phyloP scores from a whole-genome alignment of 2,888 invertebrate species.

The Nemotelus pantherinus region DNA sequence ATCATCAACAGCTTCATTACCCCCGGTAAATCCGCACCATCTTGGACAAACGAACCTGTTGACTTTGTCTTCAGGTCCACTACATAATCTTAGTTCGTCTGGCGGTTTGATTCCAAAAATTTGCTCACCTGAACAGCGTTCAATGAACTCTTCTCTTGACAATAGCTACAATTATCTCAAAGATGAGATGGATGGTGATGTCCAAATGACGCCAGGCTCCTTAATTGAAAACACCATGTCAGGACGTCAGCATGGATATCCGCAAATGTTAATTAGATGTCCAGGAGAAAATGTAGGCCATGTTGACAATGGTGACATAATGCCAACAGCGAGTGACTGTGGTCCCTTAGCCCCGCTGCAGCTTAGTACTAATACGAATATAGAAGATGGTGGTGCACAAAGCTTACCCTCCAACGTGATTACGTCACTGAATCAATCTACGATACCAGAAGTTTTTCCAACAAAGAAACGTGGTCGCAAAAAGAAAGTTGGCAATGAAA shows the following conservation, averaged over 20 bases:
- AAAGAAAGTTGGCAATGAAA: conserved; percentile 80
- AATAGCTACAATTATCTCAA: conserved; percentile 89
- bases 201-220: conserved; percentile 56
- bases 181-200: conserved; percentile 68
- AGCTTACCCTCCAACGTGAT: not conserved
- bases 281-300: not conserved
- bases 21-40: conserved; percentile 56
- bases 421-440: not conserved
- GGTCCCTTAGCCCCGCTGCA: no score
- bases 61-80: conserved; percentile 51
- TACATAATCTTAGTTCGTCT: not conserved
- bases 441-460: conserved; percentile 55
- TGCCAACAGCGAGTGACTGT: no score
- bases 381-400: conserved; percentile 1
- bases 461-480: conserved; percentile 88
- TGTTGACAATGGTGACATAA: no score
- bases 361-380: not conserved
- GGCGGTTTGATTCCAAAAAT: conserved; percentile 36
- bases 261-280: conserved; percentile 40
- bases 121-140: conserved; percentile 45
- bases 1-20: conserved; percentile 53
- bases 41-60: conserved; percentile 49
- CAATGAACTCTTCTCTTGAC: conserved; percentile 60
- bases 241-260: conserved; percentile 45
- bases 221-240: conserved; percentile 41